Evolutionary conservation across 2,113 vertebrate species (phyloP), one percentile per base, ranked within the genome.

Genomic region (Otolemur garnettii): DNA sequence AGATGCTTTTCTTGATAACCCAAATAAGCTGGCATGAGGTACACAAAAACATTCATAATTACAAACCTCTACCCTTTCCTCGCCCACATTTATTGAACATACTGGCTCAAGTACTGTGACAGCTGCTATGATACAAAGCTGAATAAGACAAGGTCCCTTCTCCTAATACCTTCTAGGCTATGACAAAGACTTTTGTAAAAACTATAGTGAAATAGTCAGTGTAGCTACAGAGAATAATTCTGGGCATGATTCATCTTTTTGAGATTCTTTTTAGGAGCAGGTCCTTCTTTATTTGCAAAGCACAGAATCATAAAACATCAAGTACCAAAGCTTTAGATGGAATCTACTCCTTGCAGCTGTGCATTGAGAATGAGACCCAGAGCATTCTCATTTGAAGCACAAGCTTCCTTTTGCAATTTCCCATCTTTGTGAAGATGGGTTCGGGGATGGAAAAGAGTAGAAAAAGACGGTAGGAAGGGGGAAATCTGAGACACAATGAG

Each of bases 221-320:
- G 8, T 26, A 33, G 53, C 26, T 35, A 26, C 55, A 81, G 30
- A 55, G 38, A 55, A 74, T 59, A 57, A 30, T 59, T 74, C 55
- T 42, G 35, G 68, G 2, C 42, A 79, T 45, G 80, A 24, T 7
- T 84, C 71, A 8, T 15, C 50, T 50, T 82, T 35, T 50, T 55
- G n/a, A 71, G 38, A 33, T 72, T 60, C 75, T 64, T 55, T 55
- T 71, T 17, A 68, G 13, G 5, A 55, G 55, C 19, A 75, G 50
- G 50, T 68, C 28, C 35, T 78, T 90, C 60, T 94, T 82, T 59
- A 92, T 28, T 38, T 66, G 21, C 17, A 92, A 95, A 38, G 33
- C 38, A 53, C 14, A 78, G 64, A 71, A 77, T 50, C 19, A 59
- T 11, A 53, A 1, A 66, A n/a, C 15, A 66, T 18, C 59, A 35